phyloP scores from a whole-genome alignment of 1,140 invertebrate species.

The Rhizoglyphus robini region DNA sequence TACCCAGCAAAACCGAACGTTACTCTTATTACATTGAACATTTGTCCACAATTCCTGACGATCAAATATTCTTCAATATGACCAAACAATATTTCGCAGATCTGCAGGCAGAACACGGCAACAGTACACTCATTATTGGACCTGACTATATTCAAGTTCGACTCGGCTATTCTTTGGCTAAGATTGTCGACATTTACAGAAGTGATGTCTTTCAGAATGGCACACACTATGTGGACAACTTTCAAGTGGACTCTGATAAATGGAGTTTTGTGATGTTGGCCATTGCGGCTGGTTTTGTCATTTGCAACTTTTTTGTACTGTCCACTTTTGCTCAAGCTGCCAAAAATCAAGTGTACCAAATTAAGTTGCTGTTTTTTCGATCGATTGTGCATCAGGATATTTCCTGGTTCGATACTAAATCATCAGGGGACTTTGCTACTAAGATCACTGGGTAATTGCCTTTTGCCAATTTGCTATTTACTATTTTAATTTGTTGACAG shows the following conservation, averaged over 20 bases:
- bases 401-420: slow-evolving; percentile 64
- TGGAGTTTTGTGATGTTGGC: neutral
- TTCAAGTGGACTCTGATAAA: neutral
- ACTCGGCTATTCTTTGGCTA: neutral
- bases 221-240: slow-evolving; percentile 2
- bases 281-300: neutral
- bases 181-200: neutral
- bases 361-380: slow-evolving; percentile 32
- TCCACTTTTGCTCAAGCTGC: slow-evolving; percentile 20
- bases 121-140: neutral
- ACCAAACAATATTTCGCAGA: neutral
- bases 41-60: neutral
- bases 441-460: slow-evolving; percentile 54
- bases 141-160: no score
- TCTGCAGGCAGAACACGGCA: neutral
- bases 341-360: slow-evolving; percentile 29
- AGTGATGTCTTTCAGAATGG: slow-evolving; percentile 3
- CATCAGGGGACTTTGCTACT: slow-evolving; percentile 63
- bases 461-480: no score
- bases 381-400: slow-evolving; percentile 53
- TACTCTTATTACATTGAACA: neutral
- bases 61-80: neutral
- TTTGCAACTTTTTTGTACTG: neutral
- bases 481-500: slow-evolving; percentile 29
- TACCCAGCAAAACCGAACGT: neutral